These are phyloP conservation scores for Heliconius hewitsoni DNA, from an alignment of 1,140 invertebrate genomes.

Conservation along the genomic window DNA sequence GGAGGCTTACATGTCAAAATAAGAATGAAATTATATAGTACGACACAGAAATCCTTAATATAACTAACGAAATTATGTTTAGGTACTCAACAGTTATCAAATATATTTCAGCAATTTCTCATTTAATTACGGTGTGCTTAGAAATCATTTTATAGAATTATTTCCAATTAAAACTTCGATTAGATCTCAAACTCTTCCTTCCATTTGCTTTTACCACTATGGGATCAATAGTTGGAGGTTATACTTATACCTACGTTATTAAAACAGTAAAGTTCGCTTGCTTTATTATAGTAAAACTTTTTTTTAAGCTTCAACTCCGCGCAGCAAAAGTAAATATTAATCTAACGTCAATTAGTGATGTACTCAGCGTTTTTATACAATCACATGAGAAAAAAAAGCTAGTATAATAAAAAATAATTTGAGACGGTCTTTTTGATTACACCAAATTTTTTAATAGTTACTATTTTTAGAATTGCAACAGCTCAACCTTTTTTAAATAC, in stretches of 20 bases:
- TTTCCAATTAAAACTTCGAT: slow-evolving; percentile 6
- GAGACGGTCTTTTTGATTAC: too few relatives aligned
- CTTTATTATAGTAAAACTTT: not conserved
- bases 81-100: not conserved
- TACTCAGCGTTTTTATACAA: not conserved
- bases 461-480: not conserved
- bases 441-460: too few relatives aligned
- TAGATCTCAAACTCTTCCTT: not conserved
- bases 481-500: not conserved
- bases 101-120: not conserved
- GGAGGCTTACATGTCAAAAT: too few relatives aligned
- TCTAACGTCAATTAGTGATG: not conserved
- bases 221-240: not conserved
- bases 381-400: not conserved
- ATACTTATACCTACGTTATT: not conserved
- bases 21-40: too few relatives aligned
- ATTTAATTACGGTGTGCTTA: not conserved
- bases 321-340: not conserved
- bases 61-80: not conserved
- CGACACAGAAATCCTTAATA: too few relatives aligned
- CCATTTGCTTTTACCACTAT: not conserved
- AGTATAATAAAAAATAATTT: not conserved
- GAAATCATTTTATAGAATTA: not conserved
- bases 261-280: not conserved
- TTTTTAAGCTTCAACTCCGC: too few relatives aligned